A percentile compares a stretch with the other conserved stretches of the same genome.
Conservation (phyloP, 2,888 invertebrate genomes). For the Hylaea fasciaria region DNA sequence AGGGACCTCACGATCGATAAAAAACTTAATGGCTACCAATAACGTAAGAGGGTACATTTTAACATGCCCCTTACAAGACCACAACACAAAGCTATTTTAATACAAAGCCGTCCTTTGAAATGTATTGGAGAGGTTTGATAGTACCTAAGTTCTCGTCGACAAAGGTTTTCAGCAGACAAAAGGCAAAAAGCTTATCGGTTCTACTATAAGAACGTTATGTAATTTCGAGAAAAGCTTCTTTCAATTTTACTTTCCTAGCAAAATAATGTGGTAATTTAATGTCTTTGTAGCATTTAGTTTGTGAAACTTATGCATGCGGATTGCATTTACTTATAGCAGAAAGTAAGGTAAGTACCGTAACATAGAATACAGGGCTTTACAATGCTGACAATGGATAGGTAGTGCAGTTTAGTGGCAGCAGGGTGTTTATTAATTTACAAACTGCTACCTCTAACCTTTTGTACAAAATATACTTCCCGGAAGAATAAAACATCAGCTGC, state of each 20-base stretch:
- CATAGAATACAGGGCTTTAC: not conserved
- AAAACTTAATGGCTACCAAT: constrained; percentile 16
- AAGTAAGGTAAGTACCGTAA: not conserved
- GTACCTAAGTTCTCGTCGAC: constrained; percentile 14
- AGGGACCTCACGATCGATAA: constrained; percentile 19
- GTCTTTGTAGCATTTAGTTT: constrained; percentile 12
- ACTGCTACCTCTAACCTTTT: no score
- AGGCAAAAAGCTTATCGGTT: constrained; percentile 31
- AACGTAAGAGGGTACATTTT: constrained; percentile 19
- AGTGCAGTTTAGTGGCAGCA: not conserved
- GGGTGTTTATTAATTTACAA: not conserved
- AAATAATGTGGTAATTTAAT: constrained; percentile 14
- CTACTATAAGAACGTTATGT: constrained; percentile 30
- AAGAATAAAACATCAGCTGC: no score
- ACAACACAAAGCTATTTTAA: constrained; percentile 20
- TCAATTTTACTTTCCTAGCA: constrained; percentile 10
- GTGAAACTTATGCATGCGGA: constrained; percentile 23
- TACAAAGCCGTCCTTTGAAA: constrained; percentile 30
- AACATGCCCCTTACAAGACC: constrained; percentile 20
- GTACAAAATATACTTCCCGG: no score
- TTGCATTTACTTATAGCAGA: constrained; percentile 16
- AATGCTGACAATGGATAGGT: not conserved
- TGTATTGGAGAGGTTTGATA: constrained; percentile 24
- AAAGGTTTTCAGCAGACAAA: constrained; percentile 34
- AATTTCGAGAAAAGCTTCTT: constrained; percentile 27